phyloP scores from a whole-genome alignment of 2,888 invertebrate genomes.

The Philhelius pedissequus region DNA sequence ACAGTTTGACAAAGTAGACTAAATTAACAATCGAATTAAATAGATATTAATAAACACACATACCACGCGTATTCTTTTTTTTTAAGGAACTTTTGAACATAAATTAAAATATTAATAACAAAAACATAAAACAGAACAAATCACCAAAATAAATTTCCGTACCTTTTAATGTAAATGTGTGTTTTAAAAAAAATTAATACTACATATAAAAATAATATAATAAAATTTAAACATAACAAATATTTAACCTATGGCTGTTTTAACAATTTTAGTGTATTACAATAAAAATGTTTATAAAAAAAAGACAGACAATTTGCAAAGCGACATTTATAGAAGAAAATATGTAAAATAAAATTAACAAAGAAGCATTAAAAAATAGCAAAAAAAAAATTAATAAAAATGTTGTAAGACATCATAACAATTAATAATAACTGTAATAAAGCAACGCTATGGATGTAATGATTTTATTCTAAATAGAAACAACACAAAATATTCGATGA shows the following conservation, averaged over 20 bases:
- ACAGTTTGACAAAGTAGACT: conserved; percentile 38
- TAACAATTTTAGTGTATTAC: conserved; percentile 61
- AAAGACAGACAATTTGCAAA: conserved; percentile 3
- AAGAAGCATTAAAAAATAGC: conserved; percentile 8
- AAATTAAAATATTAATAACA: background rate
- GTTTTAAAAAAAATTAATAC: conserved; percentile 58
- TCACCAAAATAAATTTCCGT: conserved; percentile 63
- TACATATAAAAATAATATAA: conserved; percentile 5
- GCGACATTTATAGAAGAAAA: conserved; percentile 33
- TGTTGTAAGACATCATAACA: background rate
- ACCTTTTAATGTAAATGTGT: conserved; percentile 68
- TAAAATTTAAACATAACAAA: conserved; percentile 33
- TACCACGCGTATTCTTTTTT: conserved; percentile 24
- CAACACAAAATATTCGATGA: conserved; percentile 44
- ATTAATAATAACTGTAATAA: background rate
- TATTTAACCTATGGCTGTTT: conserved; percentile 69
- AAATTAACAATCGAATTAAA: conserved; percentile 8
- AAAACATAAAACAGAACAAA: conserved; percentile 25
- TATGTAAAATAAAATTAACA: conserved; percentile 26
- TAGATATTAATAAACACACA: conserved; percentile 19
- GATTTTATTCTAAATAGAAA: conserved; percentile 16
- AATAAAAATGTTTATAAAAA: conserved; percentile 44
- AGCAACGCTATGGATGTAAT: conserved; percentile 14
- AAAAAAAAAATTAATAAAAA: conserved; percentile 12
- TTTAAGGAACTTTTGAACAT: background rate